A percentile compares a stretch with the other conserved stretches of the same genome.
Conservation (phyloP, 2,797 vertebrate genomes). For the Enteromius fasciolatus region DNA sequence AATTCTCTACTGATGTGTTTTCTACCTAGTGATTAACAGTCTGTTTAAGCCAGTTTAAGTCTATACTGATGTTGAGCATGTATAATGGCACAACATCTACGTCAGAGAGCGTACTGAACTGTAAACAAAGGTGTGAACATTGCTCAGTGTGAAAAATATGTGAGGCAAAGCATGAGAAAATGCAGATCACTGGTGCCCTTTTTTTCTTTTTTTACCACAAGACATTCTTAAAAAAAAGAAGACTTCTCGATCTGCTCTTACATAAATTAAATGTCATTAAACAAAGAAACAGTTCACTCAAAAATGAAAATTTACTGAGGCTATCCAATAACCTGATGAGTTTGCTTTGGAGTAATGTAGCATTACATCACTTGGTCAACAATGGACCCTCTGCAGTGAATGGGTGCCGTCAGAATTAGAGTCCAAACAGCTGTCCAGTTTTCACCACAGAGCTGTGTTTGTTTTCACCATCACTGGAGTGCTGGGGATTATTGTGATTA, state of each 20-base stretch:
- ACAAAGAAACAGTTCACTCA: neutral
- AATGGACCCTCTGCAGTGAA: neutral
- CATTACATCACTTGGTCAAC: neutral
- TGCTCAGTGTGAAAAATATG: neutral
- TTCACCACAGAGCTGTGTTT: too few relatives aligned
- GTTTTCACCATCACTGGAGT: neutral
- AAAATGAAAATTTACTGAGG: neutral
- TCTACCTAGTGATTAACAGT: slow-evolving; percentile 44
- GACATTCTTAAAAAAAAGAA: neutral
- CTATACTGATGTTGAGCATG: slow-evolving; percentile 1
- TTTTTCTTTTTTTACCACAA: neutral
- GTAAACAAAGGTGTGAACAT: slow-evolving; percentile 12
- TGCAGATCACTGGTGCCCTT: neutral
- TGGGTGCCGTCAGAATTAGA: neutral
- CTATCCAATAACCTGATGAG: neutral
- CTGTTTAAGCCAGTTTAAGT: slow-evolving; percentile 30
- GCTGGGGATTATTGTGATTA: neutral
- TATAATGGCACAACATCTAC: neutral
- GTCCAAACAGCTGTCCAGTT: neutral
- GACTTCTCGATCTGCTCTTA: slow-evolving; percentile 2
- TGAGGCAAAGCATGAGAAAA: slow-evolving; percentile 9
- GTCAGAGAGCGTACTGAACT: neutral
- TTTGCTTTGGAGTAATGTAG: neutral
- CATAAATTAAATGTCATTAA: slow-evolving; percentile 13
- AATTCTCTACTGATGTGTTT: neutral